Evolutionary conservation across 2,888 invertebrate species (phyloP).

Genomic region (Syritta pipiens): DNA sequence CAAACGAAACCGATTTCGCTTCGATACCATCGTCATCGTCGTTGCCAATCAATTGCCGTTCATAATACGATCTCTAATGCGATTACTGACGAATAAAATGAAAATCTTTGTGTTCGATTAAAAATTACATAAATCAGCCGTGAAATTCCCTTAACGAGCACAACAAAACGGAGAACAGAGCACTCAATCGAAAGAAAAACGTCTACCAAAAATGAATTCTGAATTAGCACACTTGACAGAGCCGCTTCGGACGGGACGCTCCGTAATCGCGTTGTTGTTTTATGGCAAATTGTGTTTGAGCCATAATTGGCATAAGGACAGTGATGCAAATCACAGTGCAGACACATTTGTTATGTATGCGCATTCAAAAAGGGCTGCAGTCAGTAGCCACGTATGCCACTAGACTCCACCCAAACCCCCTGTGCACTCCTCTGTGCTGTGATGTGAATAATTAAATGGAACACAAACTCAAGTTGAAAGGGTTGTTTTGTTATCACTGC

Average conservation of each 20-base stretch:
- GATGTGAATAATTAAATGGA: constrained; percentile 61
- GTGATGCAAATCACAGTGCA: constrained; percentile 48
- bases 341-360: no score
- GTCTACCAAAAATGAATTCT: no score
- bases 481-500: constrained; percentile 52
- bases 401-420: no score
- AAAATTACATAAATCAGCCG: constrained; percentile 50
- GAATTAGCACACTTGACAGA: constrained; percentile 47
- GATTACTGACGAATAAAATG: constrained; percentile 15
- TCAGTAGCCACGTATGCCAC: no score
- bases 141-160: constrained; percentile 24
- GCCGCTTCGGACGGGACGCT: no score
- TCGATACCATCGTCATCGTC: background rate
- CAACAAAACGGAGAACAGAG: background rate
- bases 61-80: constrained; percentile 35
- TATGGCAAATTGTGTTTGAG: constrained; percentile 14
- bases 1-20: constrained; percentile 12
- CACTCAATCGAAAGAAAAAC: background rate
- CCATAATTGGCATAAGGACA: constrained; percentile 44
- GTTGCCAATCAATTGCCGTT: constrained; percentile 37
- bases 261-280: constrained; percentile 8
- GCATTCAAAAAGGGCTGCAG: no score
- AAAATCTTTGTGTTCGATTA: constrained; percentile 35
- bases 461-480: constrained; percentile 35
- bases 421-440: constrained; percentile 29